Percentiles rank a stretch among this genome's conserved stretches.
phyloP scores from a whole-genome alignment of 1,140 invertebrate genomes.

The Meloidogyne hapla region DNA sequence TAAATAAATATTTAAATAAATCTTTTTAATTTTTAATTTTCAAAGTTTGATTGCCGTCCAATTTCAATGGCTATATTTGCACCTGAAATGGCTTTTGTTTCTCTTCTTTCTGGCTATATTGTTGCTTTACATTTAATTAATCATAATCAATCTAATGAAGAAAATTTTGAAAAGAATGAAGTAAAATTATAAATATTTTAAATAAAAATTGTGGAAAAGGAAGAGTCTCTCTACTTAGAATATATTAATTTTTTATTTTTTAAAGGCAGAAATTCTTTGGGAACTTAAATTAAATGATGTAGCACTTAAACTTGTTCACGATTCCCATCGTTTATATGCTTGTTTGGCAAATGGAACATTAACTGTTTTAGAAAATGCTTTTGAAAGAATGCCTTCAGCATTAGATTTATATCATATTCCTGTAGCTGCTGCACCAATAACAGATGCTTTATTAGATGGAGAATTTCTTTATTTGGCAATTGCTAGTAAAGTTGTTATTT shows the following conservation, averaged over 20 bases:
- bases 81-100: constrained; percentile 65
- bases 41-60: constrained; percentile 67
- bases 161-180: background rate
- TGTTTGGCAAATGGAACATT: constrained; percentile 68
- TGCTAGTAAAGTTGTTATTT: constrained; percentile 67
- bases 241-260: constrained; percentile 39
- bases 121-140: constrained; percentile 62
- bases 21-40: background rate
- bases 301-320: constrained; percentile 64
- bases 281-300: constrained; percentile 67
- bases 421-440: constrained; percentile 67
- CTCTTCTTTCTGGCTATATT: constrained; percentile 66
- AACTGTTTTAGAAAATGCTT: constrained; percentile 66
- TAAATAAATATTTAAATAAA: constrained; percentile 7
- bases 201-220: no score
- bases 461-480: constrained; percentile 67
- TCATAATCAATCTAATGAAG: constrained; percentile 32
- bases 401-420: constrained; percentile 67
- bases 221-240: background rate
- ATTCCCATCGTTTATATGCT: constrained; percentile 66
- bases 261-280: constrained; percentile 64
- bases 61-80: constrained; percentile 65
- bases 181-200: background rate
- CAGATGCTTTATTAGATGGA: constrained; percentile 64
- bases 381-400: constrained; percentile 46